phyloP scores from a whole-genome alignment of 2,113 vertebrate species.

The Dicaeum eximium region DNA sequence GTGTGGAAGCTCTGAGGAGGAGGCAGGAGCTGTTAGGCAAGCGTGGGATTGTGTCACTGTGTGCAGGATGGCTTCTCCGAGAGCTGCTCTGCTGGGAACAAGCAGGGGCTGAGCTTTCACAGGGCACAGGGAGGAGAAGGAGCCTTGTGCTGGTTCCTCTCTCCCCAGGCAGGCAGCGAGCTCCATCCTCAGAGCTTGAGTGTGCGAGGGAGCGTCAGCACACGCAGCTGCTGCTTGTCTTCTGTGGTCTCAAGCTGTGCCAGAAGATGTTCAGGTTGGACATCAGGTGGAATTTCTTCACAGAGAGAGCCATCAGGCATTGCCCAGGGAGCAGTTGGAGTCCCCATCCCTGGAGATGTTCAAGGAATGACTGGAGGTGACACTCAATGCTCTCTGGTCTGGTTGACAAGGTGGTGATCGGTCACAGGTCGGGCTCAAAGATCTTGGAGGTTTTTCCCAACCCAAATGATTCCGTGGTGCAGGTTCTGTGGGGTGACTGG shows the following conservation, averaged over 20 bases:
- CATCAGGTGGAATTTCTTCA: not conserved
- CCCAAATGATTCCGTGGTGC: not conserved
- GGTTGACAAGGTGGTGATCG: not conserved
- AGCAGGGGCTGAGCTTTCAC: not conserved
- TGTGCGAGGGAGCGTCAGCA: rapidly evolving
- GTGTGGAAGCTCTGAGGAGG: not conserved
- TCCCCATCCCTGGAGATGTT: not conserved
- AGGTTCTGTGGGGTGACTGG: not conserved
- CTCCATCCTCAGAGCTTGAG: not conserved
- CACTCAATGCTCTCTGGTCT: not conserved
- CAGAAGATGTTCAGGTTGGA: not conserved
- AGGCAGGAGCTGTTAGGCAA: constrained; percentile 11
- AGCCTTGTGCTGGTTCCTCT: not conserved
- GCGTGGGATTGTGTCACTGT: not conserved
- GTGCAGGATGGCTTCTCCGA: not conserved
- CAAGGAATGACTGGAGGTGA: not conserved
- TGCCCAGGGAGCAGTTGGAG: not conserved
- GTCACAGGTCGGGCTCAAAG: not conserved
- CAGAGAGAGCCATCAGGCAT: not conserved
- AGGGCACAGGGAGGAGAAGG: not conserved
- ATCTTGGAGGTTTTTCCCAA: not conserved
- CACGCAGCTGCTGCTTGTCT: rapidly evolving
- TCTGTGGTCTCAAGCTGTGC: not conserved
- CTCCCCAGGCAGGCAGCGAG: not conserved
- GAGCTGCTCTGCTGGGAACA: not conserved